phyloP scores from a whole-genome alignment of 2,888 invertebrate genomes.

The Tetranychus truncatus region DNA sequence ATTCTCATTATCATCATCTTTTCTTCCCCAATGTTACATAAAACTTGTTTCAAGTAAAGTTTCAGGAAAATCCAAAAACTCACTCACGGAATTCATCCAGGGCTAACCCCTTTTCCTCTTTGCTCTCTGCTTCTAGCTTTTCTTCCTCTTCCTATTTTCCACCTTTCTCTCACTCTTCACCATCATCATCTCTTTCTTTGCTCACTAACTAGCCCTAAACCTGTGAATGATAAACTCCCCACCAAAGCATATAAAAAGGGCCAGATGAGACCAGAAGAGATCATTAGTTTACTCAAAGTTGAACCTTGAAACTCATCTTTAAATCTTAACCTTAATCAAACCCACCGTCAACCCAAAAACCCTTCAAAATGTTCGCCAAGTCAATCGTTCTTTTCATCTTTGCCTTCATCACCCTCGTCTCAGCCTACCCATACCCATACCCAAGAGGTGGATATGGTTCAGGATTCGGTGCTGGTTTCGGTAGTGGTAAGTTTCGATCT shows the following conservation, averaged over 20 bases:
- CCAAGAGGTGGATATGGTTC: neutral
- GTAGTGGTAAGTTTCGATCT: neutral
- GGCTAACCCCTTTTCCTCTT: neutral
- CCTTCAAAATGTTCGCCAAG: neutral
- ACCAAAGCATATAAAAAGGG: neutral
- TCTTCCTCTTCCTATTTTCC: neutral
- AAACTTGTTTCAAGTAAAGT: too few relatives aligned
- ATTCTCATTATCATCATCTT: too few relatives aligned
- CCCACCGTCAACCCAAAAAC: neutral
- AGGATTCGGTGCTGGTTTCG: conserved; percentile 8
- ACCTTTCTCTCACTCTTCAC: neutral
- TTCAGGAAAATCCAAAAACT: neutral
- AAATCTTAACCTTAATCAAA: neutral
- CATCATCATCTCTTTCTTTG: neutral
- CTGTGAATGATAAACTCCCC: neutral
- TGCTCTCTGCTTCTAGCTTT: neutral
- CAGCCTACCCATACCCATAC: neutral
- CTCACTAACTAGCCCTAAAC: neutral
- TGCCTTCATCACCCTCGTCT: neutral
- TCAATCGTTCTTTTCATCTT: neutral
- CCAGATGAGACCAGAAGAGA: neutral
- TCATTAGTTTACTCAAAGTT: neutral
- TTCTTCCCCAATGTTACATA: too few relatives aligned
- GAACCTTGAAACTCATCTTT: conserved; percentile 1
- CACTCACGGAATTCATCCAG: neutral